Conservation (phyloP, 2,797 vertebrate species). For the Merluccius polli region DNA sequence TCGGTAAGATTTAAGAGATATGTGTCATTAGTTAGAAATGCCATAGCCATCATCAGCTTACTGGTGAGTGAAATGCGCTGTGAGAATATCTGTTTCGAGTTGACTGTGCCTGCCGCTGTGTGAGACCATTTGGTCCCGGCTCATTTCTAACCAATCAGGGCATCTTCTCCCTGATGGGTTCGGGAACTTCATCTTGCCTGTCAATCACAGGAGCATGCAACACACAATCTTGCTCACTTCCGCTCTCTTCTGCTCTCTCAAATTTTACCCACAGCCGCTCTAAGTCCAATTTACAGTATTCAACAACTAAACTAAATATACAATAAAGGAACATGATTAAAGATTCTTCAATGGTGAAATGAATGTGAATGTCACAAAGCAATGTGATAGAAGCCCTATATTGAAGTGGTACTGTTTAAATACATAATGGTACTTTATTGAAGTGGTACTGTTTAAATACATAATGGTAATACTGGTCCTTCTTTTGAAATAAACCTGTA, state of each 20-base stretch:
- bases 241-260: background rate
- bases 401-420: background rate
- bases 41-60: too few species aligned
- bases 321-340: background rate
- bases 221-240: background rate
- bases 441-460: background rate
- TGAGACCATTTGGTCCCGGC: background rate
- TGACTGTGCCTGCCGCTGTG: background rate
- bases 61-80: too few species aligned
- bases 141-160: background rate
- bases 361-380: background rate
- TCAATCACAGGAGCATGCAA: background rate
- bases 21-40: background rate
- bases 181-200: background rate
- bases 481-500: background rate
- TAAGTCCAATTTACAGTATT: background rate
- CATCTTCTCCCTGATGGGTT: background rate
- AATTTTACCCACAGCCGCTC: background rate
- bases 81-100: too few species aligned
- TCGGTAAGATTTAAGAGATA: background rate
- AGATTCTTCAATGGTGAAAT: background rate
- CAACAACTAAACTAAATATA: background rate
- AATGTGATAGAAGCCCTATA: background rate
- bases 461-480: background rate
- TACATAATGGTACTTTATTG: background rate